Evolutionary conservation across 2,888 invertebrate species (phyloP).

Genomic region (Punctoribates punctum): DNA sequence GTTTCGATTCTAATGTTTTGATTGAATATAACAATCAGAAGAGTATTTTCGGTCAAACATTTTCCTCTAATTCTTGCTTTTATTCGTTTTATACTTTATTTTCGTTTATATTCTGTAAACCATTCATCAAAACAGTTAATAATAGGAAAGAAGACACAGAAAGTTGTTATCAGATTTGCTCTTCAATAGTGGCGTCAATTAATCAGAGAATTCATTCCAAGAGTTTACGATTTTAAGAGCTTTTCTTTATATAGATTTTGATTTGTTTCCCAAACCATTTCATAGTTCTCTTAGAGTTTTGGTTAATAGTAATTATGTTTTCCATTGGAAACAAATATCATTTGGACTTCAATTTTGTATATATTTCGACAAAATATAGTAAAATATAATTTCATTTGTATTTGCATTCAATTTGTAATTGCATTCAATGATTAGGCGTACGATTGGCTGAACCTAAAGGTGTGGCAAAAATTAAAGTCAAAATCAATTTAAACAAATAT

Average conservation of each 20-base stretch:
- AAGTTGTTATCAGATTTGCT: not conserved
- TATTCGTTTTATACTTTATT: constrained; percentile 1
- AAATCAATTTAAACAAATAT: not conserved
- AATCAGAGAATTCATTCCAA: not conserved
- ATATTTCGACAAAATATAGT: no score
- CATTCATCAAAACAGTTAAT: constrained; percentile 13
- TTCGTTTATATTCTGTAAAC: not conserved
- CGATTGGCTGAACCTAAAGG: constrained; percentile 6
- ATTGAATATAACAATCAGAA: constrained; percentile 1
- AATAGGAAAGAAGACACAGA: not conserved
- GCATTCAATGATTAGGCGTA: not conserved
- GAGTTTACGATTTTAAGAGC: not conserved
- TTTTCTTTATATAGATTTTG: not conserved
- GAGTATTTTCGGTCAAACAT: not conserved
- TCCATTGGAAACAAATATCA: not conserved
- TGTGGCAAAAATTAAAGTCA: not conserved
- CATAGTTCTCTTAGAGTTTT: not conserved
- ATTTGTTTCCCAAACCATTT: not conserved
- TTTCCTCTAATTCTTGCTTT: not conserved
- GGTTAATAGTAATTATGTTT: not conserved
- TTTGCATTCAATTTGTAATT: no score
- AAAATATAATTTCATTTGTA: no score
- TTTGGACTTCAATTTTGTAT: no score
- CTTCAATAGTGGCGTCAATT: not conserved
- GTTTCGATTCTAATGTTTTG: not conserved